Base-by-base conservation (phyloP, 2,113 vertebrate genomes). In the Hydrolagus affinis region DNA sequence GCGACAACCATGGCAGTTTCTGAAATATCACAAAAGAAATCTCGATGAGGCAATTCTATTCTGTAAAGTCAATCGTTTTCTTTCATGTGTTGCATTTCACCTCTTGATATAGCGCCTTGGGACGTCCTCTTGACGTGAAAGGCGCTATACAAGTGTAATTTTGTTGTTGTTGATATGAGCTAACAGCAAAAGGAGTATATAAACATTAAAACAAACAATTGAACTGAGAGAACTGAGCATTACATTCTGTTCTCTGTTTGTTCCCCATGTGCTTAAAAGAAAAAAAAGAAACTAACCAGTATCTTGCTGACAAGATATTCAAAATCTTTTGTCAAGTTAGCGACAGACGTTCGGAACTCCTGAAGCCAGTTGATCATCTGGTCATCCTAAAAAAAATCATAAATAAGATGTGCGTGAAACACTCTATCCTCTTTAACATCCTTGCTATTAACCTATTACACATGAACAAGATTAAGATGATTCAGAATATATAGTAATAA, bases 311-410 rank as follows among this genome's bases (percentile, higher is more conserved):
- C 95, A 23, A 99, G 93, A 70, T 97, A 95, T 10, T 96, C 97
- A 44, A 96, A 95, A 17, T 98, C 97, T 88, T 97, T 98, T 15
- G 93, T 96, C 72, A 99, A 90, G 86, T 94, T 93, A 0, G 88
- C 93, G 85, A 98, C 91, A 85, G 94, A 95, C 28, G 86, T 88
- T 21, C 97, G 93, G 83, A 99, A 95, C 85, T 99, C 97, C 11
- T 95, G 94, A 3, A 99, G 92, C 98, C 98, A 99, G 86, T 90
- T 98, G 88, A 98, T 93, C 88, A 99, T 95, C 90, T 99, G 98
- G 25, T 93, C 95, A 88, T 99, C 98, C 98, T 99, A 88, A 72
- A 11, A 88, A 23, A 32, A 86, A 57, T 19, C 10, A 44, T 44
- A 30, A 64, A 30, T 17, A 74, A 68, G 19, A 62, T 30, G 32